Evolutionary conservation across 2,113 vertebrate genomes (phyloP), one percentile per base, ranked within the genome.

Genomic region (Diphyllodes magnificus): DNA sequence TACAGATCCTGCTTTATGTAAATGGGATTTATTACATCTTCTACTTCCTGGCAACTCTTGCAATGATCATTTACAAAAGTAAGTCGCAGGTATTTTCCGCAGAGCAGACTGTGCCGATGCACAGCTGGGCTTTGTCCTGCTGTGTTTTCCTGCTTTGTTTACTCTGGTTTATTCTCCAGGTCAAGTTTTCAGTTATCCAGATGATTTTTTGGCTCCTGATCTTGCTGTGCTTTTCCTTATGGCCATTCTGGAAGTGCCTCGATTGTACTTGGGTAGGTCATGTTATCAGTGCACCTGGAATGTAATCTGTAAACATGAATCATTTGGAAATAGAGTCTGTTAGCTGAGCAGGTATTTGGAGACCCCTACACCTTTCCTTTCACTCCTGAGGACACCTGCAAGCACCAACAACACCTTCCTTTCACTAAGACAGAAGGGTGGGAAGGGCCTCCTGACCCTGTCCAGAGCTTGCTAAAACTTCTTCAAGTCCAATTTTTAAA

Each of bases 1-100:
- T 99, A 44, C 99, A 99, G 79, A 60, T 98, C 9, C 90, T 99
- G 9, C 87, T 99, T 5, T 97, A 91, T 10, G 40, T 98, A 47
- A 98, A 98, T 8, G 94, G 96, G 3, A 3, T 95, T 13, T 99
- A 98, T 82, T 97, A 86, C 49, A 30, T 96, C 68, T 98, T 99
- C 35, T 98, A 99, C 78, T 98, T 99, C 95, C 42, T 98, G 40
- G 97, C 96, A 21, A 98, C 97, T 1, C 97, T 99, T 12, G 92
- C 98, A 21, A 92, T 98, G 96, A 96, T 99, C 56, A 57, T 97
- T 80, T 99, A 98, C 88, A 99, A 99, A 96, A 98, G 99, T 99
- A 96, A 98, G 99, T 97, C 17, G 5, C 7, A 23, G 4, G 3
- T 59, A 13, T 4, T 44, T 15, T 5, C 19, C 11, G 1, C 17